Evolutionary conservation across 2,888 invertebrate species (phyloP).

Genomic region (Sphaerophoria rueppellii): DNA sequence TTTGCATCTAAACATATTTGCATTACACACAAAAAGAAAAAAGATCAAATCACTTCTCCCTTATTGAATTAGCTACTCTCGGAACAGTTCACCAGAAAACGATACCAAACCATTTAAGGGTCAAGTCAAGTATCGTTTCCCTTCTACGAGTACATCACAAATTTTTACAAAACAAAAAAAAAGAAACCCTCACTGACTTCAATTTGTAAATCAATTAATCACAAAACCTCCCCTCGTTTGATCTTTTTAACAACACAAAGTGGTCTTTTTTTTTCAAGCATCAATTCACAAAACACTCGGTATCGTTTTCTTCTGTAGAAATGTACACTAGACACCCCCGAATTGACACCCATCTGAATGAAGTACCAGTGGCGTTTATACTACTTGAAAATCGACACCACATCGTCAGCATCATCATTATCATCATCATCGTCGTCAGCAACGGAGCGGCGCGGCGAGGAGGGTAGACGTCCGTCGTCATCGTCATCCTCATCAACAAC

Average conservation of each 20-base stretch:
- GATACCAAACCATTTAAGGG: slow-evolving; percentile 30
- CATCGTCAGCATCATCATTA: slow-evolving; percentile 64
- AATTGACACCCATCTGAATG: slow-evolving; percentile 62
- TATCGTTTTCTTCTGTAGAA: not conserved
- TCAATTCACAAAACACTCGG: slow-evolving; percentile 26
- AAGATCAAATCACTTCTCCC: too few species aligned
- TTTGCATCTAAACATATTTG: too few species aligned
- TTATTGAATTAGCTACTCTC: not conserved
- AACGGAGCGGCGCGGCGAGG: too few species aligned
- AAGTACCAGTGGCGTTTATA: slow-evolving; percentile 53
- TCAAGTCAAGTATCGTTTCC: slow-evolving; percentile 3
- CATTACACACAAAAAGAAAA: too few species aligned
- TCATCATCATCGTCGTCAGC: slow-evolving; percentile 35
- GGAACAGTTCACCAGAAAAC: not conserved
- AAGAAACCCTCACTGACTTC: slow-evolving; percentile 27
- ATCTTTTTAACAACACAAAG: slow-evolving; percentile 13
- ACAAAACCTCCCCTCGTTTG: slow-evolving; percentile 46
- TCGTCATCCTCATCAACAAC: slow-evolving; percentile 53
- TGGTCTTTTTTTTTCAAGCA: not conserved
- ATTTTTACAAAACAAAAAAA: slow-evolving; percentile 1
- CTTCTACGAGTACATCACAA: not conserved
- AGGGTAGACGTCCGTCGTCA: too few species aligned
- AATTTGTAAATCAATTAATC: slow-evolving; percentile 68
- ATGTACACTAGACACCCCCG: not conserved
- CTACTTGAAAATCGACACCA: slow-evolving; percentile 70